A percentile compares a stretch with the other conserved stretches of the same genome.
These are phyloP conservation scores for Mimas tiliae DNA, from an alignment of 2,888 invertebrate species.

Conservation along the genomic window DNA sequence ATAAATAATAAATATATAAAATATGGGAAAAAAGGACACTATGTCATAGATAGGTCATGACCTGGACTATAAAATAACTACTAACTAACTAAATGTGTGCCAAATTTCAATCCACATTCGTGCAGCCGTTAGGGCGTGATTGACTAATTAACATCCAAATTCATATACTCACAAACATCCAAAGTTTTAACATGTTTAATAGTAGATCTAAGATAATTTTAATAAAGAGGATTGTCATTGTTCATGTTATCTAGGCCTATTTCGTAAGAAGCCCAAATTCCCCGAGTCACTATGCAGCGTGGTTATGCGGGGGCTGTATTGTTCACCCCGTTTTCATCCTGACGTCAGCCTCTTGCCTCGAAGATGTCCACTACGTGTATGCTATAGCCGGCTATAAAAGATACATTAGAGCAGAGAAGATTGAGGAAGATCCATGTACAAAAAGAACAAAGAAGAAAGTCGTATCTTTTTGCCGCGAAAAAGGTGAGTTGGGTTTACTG, in stretches of 20 bases:
- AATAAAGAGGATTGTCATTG: background rate
- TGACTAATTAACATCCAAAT: too few species aligned
- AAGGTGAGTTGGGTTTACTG: conserved; percentile 35
- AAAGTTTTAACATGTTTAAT: too few species aligned
- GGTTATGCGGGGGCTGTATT: conserved; percentile 40
- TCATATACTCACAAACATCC: too few species aligned
- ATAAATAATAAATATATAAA: too few species aligned
- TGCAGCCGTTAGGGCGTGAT: too few species aligned
- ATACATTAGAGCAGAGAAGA: conserved; percentile 34
- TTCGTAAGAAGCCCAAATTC: conserved; percentile 27
- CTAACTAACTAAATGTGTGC: too few species aligned
- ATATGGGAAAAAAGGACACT: too few species aligned
- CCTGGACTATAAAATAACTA: too few species aligned
- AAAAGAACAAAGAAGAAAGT: conserved; percentile 38
- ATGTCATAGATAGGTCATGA: too few species aligned
- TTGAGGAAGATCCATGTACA: conserved; percentile 39
- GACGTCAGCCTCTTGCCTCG: conserved; percentile 42
- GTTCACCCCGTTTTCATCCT: conserved; percentile 34
- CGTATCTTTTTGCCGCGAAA: conserved; percentile 44
- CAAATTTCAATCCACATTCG: too few species aligned
- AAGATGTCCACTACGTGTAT: conserved; percentile 38
- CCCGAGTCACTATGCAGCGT: conserved; percentile 30
- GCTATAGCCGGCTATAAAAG: conserved; percentile 45
- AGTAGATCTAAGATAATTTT: too few species aligned
- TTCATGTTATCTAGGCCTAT: conserved; percentile 23